A percentile compares a stretch with the other conserved stretches of the same genome.
These are phyloP conservation scores for Galeopsomyia nigrocyanea DNA, from an alignment of 2,888 invertebrate genomes.

Conservation along the genomic window DNA sequence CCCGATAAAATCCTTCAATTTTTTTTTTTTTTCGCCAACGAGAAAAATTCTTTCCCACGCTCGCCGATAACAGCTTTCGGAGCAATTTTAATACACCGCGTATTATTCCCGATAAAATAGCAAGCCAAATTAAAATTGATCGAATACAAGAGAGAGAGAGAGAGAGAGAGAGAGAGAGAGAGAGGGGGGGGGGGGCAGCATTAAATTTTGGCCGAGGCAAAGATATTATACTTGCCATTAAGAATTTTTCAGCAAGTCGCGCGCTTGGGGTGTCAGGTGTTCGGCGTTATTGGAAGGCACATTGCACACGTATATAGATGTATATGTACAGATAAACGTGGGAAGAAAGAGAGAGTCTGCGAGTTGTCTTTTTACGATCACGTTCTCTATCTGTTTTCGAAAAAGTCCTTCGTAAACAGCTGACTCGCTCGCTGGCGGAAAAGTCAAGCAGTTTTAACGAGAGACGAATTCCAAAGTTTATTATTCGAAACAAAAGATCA, in stretches of 20 bases:
- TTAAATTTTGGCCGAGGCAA: too few species aligned
- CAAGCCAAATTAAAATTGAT: constrained; percentile 22
- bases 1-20: background rate
- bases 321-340: constrained; percentile 1
- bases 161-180: too few species aligned
- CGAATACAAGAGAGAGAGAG: background rate
- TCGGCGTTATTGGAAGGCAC: background rate
- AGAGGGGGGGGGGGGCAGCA: too few species aligned
- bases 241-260: constrained; percentile 23
- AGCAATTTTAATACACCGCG: background rate
- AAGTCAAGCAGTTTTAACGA: constrained; percentile 15
- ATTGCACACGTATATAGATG: background rate
- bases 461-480: constrained; percentile 18
- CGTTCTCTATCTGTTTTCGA: constrained; percentile 14
- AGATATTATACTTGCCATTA: too few species aligned
- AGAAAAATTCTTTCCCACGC: background rate
- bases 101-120: constrained; percentile 1
- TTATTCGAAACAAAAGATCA: constrained; percentile 6
- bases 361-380: constrained; percentile 1
- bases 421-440: too few species aligned
- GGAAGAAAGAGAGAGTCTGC: constrained; percentile 25
- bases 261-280: too few species aligned
- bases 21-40: constrained; percentile 6
- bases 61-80: background rate
- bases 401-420: too few species aligned